Conservation (phyloP, 2,888 invertebrate species). For the Andricus quercusramuli region DNA sequence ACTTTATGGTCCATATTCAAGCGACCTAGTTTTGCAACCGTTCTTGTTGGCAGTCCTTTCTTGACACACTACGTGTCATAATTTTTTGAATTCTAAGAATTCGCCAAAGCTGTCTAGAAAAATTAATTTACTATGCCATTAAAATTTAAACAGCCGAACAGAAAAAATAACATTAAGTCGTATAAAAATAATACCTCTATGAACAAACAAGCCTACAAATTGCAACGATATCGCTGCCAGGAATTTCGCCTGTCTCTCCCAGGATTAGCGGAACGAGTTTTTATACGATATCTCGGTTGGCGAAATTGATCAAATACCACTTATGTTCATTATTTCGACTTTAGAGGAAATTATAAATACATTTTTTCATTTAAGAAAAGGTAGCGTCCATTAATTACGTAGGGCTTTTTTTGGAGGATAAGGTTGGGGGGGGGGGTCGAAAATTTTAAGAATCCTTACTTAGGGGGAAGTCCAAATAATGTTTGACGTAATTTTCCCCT, state of each 20-base stretch:
- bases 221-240: conserved; percentile 30
- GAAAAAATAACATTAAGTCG: background rate
- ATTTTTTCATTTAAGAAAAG: background rate
- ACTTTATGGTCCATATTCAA: background rate
- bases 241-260: conserved; percentile 39
- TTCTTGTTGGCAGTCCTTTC: background rate
- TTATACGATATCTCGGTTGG: conserved; percentile 3
- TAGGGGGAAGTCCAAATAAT: too few species aligned
- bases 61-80: background rate
- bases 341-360: background rate
- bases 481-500: too few species aligned
- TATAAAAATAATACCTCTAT: background rate
- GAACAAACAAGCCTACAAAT: background rate
- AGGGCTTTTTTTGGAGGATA: too few species aligned
- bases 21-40: background rate
- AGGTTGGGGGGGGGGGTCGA: too few species aligned
- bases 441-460: too few species aligned
- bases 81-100: background rate
- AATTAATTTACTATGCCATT: background rate
- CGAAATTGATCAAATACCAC: background rate
- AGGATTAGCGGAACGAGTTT: conserved; percentile 45
- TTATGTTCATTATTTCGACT: background rate
- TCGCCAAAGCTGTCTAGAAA: background rate
- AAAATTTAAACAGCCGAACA: background rate
- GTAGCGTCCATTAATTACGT: too few species aligned